Base-by-base conservation (phyloP, 2,113 vertebrate genomes). In the Xerus inauris region DNA sequence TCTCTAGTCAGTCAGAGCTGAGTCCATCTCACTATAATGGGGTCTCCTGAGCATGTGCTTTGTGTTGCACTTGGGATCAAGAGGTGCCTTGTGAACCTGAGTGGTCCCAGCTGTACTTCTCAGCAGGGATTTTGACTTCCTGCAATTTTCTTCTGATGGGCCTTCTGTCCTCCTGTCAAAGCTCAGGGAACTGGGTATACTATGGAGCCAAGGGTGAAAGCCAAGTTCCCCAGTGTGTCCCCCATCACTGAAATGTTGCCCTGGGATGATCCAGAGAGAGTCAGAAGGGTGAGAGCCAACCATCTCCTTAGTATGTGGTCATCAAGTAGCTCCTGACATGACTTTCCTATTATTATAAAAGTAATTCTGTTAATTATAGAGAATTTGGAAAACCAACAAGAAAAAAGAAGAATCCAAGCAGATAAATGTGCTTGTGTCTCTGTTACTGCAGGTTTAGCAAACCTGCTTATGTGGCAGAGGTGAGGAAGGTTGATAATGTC, bases 241-340 rank as follows among this genome's bases (percentile, higher is more conserved):
- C 40, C 42, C 51, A 72, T 64, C 57, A 69, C 80, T 87, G 69
- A 94, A 94, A 51, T 87, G 59, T 73, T 79, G 14, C 14, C 4
- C 32, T 84, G 54, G 62, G 62, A 28, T 73, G 57, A 91, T 76
- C 59, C 16, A 91, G 28, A 54, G 28, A 54, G 89, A 87, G n/a
- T 76, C n/a, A 42, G 30, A 38, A 95, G 35, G 14, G 26, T 67
- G n/a, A 94, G 35, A 77, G 75, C 59, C 75, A 91, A 35, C 32
- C 59, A 54, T 14, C 38, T 76, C 32, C 19, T 89, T 42, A 54
- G 8, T 54, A 14, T 76, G 89, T 20, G 40, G 65, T 42, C 51
- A 45, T 84, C 35, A 95, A n/a, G 64, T 87, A 85, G 3, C 49
- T 96, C 26, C 73, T 89, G 49, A 93, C 75, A 28, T 94, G 17